These are phyloP conservation scores for Tinea semifulvella DNA, from an alignment of 2,888 invertebrate species.

Conservation along the genomic window DNA sequence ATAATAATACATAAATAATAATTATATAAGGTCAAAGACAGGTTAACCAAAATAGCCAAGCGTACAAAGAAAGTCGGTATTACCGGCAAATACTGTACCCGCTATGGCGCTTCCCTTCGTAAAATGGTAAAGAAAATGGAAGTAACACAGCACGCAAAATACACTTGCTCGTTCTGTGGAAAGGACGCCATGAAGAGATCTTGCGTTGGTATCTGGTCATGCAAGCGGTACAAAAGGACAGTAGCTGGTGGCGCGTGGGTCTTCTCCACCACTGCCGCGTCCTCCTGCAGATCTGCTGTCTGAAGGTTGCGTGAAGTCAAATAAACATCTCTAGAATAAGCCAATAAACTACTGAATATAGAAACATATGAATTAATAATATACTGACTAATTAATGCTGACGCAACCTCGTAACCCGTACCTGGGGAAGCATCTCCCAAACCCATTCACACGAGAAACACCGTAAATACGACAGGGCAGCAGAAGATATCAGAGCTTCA, in stretches of 20 bases:
- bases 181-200: slow-evolving; percentile 99
- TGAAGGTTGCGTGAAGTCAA: slow-evolving; percentile 91
- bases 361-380: no score
- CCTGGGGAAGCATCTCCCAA: no score
- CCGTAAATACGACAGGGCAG: no score
- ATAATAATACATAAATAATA: no score
- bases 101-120: slow-evolving; percentile 98
- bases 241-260: slow-evolving; percentile 99
- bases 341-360: slow-evolving; percentile 37
- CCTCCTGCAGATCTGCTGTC: slow-evolving; percentile 96
- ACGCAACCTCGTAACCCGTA: no score
- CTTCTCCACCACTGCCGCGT: slow-evolving; percentile 97
- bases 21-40: slow-evolving; percentile 49
- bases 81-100: slow-evolving; percentile 99
- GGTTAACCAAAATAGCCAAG: slow-evolving; percentile 78
- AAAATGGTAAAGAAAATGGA: slow-evolving; percentile 99
- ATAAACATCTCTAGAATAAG: slow-evolving; percentile 52
- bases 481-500: no score
- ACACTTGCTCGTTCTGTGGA: slow-evolving; percentile 99
- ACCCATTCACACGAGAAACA: no score
- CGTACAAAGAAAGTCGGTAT: slow-evolving; percentile 99
- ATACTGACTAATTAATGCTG: no score
- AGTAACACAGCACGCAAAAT: slow-evolving; percentile 99
- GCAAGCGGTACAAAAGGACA: slow-evolving; percentile 95
- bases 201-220: slow-evolving; percentile 98